Evolutionary conservation across 2,888 invertebrate genomes (phyloP).

Genomic region (Matsumyia berberina): DNA sequence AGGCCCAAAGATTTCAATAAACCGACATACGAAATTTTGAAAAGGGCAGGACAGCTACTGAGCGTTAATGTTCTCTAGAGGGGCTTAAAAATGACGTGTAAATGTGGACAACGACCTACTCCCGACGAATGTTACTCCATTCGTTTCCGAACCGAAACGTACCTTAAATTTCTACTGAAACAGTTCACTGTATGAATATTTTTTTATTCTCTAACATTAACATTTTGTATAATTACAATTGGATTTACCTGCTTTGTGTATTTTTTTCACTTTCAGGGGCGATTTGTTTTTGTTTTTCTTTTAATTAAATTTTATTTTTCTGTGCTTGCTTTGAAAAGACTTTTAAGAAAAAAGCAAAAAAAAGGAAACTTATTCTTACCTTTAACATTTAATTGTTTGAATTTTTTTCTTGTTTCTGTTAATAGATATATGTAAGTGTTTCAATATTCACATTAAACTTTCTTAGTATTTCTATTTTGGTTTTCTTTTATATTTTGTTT

Average conservation of each 20-base stretch:
- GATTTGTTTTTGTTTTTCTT: slow-evolving; percentile 28
- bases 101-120: too few relatives aligned
- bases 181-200: slow-evolving; percentile 22
- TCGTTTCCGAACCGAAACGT: too few relatives aligned
- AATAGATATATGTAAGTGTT: slow-evolving; percentile 42
- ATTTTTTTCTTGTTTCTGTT: slow-evolving; percentile 23
- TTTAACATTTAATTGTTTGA: slow-evolving; percentile 42
- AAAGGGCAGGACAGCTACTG: too few relatives aligned
- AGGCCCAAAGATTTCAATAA: too few relatives aligned
- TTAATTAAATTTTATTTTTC: slow-evolving; percentile 7
- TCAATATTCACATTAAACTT: slow-evolving; percentile 42
- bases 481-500: slow-evolving; percentile 12
- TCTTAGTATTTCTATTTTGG: slow-evolving; percentile 39
- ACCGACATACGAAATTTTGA: too few relatives aligned
- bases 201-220: slow-evolving; percentile 12
- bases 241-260: background rate
- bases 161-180: background rate
- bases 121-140: too few relatives aligned
- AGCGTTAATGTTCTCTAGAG: too few relatives aligned
- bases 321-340: slow-evolving; percentile 55
- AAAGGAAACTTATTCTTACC: slow-evolving; percentile 59
- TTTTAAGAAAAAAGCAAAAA: slow-evolving; percentile 32
- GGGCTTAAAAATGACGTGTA: too few relatives aligned
- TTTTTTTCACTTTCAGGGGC: slow-evolving; percentile 40
- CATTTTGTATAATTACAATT: slow-evolving; percentile 19